These are phyloP conservation scores for Caretta caretta DNA, from an alignment of 2,113 vertebrate genomes.

Conservation along the genomic window DNA sequence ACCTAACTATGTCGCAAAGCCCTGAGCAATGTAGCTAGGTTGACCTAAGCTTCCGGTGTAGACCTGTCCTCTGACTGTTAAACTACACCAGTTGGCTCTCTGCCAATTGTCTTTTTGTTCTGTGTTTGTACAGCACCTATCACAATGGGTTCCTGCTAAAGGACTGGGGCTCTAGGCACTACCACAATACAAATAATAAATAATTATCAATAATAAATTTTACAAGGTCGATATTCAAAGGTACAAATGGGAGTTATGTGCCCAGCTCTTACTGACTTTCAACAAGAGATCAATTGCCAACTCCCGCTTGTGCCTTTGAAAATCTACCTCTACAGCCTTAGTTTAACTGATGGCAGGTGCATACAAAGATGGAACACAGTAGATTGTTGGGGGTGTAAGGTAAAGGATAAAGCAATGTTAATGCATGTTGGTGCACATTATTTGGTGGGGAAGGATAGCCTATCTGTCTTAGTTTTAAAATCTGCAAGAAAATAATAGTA, in stretches of 20 bases:
- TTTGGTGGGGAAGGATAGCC: neutral
- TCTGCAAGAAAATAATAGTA: slow-evolving; percentile 39
- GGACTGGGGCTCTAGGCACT: neutral
- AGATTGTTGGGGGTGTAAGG: neutral
- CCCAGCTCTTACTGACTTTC: neutral
- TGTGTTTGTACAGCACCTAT: neutral
- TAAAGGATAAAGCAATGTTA: slow-evolving; percentile 4
- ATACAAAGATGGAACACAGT: neutral
- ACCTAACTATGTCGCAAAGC: too few relatives aligned
- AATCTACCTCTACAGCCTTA: neutral
- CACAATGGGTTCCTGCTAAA: neutral
- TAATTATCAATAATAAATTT: neutral
- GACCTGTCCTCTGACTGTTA: neutral
- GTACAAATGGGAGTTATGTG: neutral
- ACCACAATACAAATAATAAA: neutral
- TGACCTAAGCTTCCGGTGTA: too few relatives aligned
- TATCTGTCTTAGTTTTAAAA: slow-evolving; percentile 1
- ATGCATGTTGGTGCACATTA: slow-evolving; percentile 28
- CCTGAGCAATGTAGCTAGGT: too few relatives aligned
- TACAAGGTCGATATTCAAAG: neutral
- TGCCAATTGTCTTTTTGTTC: neutral
- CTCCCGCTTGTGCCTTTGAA: neutral
- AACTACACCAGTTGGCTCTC: neutral
- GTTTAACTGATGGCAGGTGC: neutral
- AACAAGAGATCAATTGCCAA: neutral